Conservation (phyloP, 1,140 invertebrate species). For the Drosophila kohkoa region DNA sequence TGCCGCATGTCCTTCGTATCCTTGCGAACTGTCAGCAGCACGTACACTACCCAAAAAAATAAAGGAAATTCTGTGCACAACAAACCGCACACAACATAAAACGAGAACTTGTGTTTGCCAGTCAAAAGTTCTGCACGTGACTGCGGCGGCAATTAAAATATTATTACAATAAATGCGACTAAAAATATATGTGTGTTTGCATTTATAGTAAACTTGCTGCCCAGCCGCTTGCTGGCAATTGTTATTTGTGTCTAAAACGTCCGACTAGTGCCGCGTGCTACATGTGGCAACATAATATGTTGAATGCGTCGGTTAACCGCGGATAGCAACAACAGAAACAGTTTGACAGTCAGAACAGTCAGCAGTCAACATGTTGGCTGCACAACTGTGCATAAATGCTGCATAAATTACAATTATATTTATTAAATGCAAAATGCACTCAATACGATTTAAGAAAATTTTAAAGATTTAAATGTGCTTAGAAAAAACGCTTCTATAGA, state of each 20-base stretch:
- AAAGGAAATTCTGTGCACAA: conserved; percentile 11
- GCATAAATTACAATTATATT: conserved; percentile 6
- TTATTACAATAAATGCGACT: conserved; percentile 76
- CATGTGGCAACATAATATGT: conserved; percentile 61
- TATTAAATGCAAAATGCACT: neutral
- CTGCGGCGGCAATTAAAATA: conserved; percentile 73
- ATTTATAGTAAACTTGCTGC: conserved; percentile 4
- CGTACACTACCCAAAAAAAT: conserved; percentile 42
- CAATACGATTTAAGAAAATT: neutral
- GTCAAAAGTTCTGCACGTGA: conserved; percentile 61
- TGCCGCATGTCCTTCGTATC: conserved; percentile 3
- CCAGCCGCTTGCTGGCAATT: neutral
- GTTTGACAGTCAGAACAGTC: conserved; percentile 5
- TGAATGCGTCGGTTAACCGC: conserved; percentile 59
- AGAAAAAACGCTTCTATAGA: no score
- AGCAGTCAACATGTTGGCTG: conserved; percentile 1
- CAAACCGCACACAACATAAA: conserved; percentile 47
- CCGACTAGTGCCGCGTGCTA: neutral
- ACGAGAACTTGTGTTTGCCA: conserved; percentile 43
- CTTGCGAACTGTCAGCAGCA: conserved; percentile 63
- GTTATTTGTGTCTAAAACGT: conserved; percentile 52
- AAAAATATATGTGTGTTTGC: conserved; percentile 25
- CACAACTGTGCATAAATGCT: neutral
- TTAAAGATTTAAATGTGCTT: neutral
- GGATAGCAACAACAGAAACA: conserved; percentile 39